Conservation (phyloP, 2,113 vertebrate species). For the Crotalus horridus region DNA sequence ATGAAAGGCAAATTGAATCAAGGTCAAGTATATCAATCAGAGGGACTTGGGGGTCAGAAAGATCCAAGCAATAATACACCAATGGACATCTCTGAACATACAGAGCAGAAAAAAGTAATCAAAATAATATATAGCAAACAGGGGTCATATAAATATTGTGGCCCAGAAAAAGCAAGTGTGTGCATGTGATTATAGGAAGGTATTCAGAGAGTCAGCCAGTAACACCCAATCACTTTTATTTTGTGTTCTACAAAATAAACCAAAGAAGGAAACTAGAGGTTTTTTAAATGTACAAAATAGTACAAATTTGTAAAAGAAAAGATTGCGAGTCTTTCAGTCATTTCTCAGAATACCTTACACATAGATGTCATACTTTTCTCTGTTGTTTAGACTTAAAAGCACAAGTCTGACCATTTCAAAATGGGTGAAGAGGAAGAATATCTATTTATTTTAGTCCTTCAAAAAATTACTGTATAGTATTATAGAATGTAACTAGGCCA, state of each 20-base stretch:
- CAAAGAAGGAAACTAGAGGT: neutral
- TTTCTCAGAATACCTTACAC: neutral
- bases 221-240: neutral
- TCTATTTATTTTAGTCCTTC: neutral
- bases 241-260: neutral
- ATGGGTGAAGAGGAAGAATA: neutral
- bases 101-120: neutral
- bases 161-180: neutral
- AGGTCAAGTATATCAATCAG: neutral
- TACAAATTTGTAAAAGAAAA: neutral
- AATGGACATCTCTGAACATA: neutral
- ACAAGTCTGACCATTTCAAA: neutral
- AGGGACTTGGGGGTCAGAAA: neutral
- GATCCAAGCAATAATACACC: neutral
- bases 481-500: neutral
- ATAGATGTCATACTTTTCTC: neutral
- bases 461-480: neutral
- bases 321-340: neutral
- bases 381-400: neutral
- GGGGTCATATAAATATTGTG: neutral
- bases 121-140: neutral
- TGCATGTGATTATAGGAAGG: neutral
- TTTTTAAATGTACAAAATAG: neutral
- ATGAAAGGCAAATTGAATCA: neutral
- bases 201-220: neutral